These are phyloP conservation scores for Hippocampus guttulatus DNA, from an alignment of 2,113 vertebrate genomes.

Conservation along the genomic window DNA sequence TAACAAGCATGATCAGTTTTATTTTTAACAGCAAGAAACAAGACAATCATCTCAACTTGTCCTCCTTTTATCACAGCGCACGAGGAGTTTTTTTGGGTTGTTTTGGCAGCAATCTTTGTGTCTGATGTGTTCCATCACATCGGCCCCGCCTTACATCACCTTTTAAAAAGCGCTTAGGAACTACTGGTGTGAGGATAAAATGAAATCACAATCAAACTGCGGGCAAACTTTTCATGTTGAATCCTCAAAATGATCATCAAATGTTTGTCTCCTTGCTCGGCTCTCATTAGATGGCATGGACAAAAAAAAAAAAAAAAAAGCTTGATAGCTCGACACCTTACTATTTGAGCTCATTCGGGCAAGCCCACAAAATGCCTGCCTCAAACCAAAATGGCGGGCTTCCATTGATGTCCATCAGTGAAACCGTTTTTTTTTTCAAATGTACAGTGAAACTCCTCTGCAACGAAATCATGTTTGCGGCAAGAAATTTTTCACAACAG, in stretches of 20 bases:
- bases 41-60: not conserved
- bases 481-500: no score
- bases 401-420: not conserved
- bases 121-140: not conserved
- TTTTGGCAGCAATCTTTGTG: conserved; percentile 2
- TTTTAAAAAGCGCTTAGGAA: not conserved
- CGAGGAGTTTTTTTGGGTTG: not conserved
- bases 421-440: no score
- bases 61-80: not conserved
- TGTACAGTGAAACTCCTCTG: no score
- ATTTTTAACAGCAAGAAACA: conserved; percentile 1
- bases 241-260: not conserved
- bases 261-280: not conserved
- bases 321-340: no score
- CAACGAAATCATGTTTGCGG: no score
- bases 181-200: not conserved
- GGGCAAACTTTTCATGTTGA: not conserved
- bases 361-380: not conserved
- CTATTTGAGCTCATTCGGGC: no score
- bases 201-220: not conserved
- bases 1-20: not conserved
- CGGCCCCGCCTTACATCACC: not conserved
- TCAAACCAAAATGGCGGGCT: not conserved
- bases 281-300: not conserved
- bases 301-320: no score